Conservation (phyloP, 2,797 vertebrate species). For the Sternotherus odoratus region DNA sequence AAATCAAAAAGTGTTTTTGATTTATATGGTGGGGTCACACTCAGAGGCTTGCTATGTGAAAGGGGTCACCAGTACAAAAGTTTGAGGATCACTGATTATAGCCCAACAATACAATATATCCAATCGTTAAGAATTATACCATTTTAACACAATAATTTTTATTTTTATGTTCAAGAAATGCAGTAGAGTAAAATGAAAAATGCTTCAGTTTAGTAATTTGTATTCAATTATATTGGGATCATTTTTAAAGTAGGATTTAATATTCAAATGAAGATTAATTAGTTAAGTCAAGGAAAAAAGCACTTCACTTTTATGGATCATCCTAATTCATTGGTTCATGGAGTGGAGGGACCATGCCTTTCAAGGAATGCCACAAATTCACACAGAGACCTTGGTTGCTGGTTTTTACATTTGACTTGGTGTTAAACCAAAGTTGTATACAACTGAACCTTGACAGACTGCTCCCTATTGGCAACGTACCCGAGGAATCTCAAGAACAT, state of each 20-base stretch:
- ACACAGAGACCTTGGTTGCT: neutral
- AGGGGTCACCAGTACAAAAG: too few species aligned
- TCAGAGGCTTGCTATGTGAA: too few species aligned
- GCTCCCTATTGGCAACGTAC: neutral
- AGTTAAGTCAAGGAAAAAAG: neutral
- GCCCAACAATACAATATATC: neutral
- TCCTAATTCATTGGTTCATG: neutral
- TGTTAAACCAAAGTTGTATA: slow-evolving; percentile 7
- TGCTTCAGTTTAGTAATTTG: neutral
- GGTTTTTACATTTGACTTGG: neutral
- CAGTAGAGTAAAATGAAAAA: neutral
- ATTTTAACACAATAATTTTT: neutral
- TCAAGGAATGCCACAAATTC: neutral
- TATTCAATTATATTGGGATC: neutral
- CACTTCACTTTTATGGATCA: neutral
- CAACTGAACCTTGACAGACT: neutral
- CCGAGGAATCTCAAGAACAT: neutral
- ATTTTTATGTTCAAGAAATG: neutral
- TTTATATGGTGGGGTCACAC: too few species aligned
- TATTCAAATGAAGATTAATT: neutral
- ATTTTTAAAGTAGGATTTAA: neutral
- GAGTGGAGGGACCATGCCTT: neutral
- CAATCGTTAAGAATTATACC: neutral
- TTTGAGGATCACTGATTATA: neutral
- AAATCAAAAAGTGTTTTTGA: too few species aligned